Evolutionary conservation across 2,797 vertebrate genomes (phyloP), one percentile per base, ranked within the genome.

Genomic region (Muraenolepis orangiensis): DNA sequence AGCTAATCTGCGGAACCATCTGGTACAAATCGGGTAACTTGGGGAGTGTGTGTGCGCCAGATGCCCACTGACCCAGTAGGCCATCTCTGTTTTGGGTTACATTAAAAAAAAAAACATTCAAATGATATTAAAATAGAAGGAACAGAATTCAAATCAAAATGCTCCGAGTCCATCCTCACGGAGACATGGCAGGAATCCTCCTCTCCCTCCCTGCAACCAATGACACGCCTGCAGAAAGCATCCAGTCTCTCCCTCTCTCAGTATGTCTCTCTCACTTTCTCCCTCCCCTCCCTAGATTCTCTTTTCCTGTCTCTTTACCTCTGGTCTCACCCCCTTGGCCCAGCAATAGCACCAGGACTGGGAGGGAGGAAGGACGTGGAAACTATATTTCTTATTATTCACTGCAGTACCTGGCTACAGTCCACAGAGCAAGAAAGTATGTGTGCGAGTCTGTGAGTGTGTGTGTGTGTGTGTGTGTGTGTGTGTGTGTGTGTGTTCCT

Each of bases 221-320:
- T 69, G 70, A 78, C 71, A 73, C 61, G 69, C 29, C 36, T 14
- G 71, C 77, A 74, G 72, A 77, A 74, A 51, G 76, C 68, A 57
- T 38, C 10, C 46, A 57, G 46, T 57, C 20, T 20, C 46, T 57
- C 46, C 46, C 46, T 57, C 46, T n/a, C 36, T 38, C 36, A n/a
- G n/a, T n/a, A n/a, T n/a, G n/a, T 12, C 75, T 70, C 83, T 23
- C 4, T 72, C 85, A 57, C 75, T 69, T 79, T 2, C 46, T 10
- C 36, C 36, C 36, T 38, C 36, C 20, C 7, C 6, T 57, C 46
- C 20, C 46, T 57, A 57, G 20, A n/a, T 10, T n/a, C 73, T 29
- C 76, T 84, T 81, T 86, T 90, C 86, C 90, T 78, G 86, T 73
- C 83, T 88, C 84, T 83, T n/a, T 80, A 84, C 36, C 70, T 79